Percentiles rank a stretch among this genome's conserved stretches.
Evolutionary conservation across 2,797 vertebrate species (phyloP).

Genomic region (Megalops cyprinoides): DNA sequence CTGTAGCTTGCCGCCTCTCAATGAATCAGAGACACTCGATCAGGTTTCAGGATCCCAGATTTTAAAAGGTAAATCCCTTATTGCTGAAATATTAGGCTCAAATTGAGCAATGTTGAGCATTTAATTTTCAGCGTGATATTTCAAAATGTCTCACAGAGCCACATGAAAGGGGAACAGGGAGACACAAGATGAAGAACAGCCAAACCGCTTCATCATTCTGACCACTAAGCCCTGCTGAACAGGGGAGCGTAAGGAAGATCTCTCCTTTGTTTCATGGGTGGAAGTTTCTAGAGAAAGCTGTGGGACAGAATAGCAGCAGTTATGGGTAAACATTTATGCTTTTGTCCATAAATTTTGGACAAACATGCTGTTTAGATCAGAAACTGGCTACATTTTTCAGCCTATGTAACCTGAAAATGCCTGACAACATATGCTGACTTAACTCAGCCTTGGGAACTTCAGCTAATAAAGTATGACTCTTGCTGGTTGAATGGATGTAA

Average conservation of each 20-base stretch:
- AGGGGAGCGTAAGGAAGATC: background rate
- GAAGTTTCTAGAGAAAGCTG: background rate
- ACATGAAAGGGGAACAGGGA: slow-evolving; percentile 72
- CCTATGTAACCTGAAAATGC: background rate
- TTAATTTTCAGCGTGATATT: slow-evolving; percentile 29
- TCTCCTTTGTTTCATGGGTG: background rate
- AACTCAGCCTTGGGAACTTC: background rate
- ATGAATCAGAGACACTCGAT: background rate
- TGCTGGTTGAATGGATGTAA: background rate
- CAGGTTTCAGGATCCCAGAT: background rate
- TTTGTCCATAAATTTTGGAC: no score
- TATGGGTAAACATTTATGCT: background rate
- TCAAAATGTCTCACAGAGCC: slow-evolving; percentile 67
- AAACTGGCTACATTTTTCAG: background rate
- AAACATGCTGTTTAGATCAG: background rate
- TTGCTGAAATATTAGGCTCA: slow-evolving; percentile 23
- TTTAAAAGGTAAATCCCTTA: slow-evolving; percentile 18
- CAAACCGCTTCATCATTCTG: slow-evolving; percentile 43
- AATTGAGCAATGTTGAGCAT: slow-evolving; percentile 22
- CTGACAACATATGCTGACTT: background rate
- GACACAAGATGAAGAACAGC: slow-evolving; percentile 64
- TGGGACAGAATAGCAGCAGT: background rate
- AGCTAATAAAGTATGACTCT: background rate
- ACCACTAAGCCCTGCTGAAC: background rate
- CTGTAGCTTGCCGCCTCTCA: background rate